Evolutionary conservation across 2,888 invertebrate genomes (phyloP).

Genomic region (Auanema freiburgensis): DNA sequence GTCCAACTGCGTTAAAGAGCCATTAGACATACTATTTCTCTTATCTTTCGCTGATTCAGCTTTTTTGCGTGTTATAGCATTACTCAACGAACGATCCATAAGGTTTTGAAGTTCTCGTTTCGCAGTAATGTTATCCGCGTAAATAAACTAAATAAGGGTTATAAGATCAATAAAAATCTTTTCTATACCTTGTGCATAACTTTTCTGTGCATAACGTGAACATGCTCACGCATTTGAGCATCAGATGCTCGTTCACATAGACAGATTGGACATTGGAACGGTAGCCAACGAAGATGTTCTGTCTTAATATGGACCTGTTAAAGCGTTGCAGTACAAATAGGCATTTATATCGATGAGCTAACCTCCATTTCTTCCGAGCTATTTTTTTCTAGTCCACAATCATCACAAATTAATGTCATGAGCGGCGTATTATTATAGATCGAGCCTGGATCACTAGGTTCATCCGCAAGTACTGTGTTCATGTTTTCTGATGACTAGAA

Average conservation of each 20-base stretch:
- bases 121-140: slow-evolving; percentile 59
- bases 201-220: slow-evolving; percentile 57
- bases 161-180: not conserved
- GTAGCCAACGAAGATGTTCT: slow-evolving; percentile 62
- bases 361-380: slow-evolving; percentile 60
- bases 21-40: slow-evolving; percentile 2
- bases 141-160: slow-evolving; percentile 44
- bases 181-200: slow-evolving; percentile 46
- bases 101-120: slow-evolving; percentile 56
- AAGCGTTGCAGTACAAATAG: slow-evolving; percentile 8
- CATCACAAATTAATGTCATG: slow-evolving; percentile 56
- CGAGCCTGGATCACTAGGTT: slow-evolving; percentile 1
- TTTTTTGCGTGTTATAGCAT: slow-evolving; percentile 4
- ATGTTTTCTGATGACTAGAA: not conserved
- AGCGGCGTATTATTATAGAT: slow-evolving; percentile 40
- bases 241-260: slow-evolving; percentile 55
- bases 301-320: slow-evolving; percentile 48
- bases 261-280: slow-evolving; percentile 61
- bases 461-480: not conserved
- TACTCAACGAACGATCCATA: slow-evolving; percentile 52
- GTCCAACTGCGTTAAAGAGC: not conserved
- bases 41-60: not conserved
- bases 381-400: slow-evolving; percentile 54
- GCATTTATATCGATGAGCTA: not conserved
- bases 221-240: slow-evolving; percentile 62